A percentile compares a stretch with the other conserved stretches of the same genome.
Conservation (phyloP, 2,113 vertebrate species). For the Macrotus californicus region DNA sequence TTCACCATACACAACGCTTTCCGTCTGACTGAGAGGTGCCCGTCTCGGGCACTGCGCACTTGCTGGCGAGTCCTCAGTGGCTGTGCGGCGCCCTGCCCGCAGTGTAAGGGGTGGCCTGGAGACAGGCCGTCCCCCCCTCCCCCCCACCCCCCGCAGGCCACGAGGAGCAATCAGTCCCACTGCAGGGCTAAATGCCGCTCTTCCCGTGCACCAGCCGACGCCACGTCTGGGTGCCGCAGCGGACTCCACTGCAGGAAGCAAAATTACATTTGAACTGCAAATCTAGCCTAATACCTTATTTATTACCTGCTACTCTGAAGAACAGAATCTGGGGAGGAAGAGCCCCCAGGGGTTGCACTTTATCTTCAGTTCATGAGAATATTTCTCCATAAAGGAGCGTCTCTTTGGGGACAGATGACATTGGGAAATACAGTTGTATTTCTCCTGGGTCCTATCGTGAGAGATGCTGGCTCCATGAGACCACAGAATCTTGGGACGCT, state of each 20-base stretch:
- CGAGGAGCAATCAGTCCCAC: not conserved
- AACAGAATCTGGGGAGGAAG: not conserved
- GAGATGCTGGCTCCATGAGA: not conserved
- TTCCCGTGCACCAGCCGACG: not conserved
- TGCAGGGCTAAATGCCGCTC: not conserved
- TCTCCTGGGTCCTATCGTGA: not conserved
- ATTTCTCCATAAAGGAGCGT: not conserved
- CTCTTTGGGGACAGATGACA: not conserved
- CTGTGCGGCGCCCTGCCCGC: not conserved
- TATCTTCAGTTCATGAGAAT: not conserved
- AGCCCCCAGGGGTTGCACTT: not conserved
- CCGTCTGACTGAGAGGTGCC: not conserved
- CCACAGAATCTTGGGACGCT: not conserved
- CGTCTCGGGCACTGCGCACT: not conserved
- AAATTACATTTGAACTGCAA: constrained; percentile 44
- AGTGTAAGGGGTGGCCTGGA: not conserved
- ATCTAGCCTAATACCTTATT: constrained; percentile 29
- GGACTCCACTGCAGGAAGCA: not conserved
- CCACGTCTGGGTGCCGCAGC: not conserved
- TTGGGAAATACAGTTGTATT: not conserved
- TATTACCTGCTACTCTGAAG: constrained; percentile 29
- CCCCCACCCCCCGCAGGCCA: not conserved
- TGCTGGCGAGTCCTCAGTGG: not conserved
- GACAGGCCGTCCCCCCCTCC: not conserved
- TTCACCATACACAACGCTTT: too few species aligned